phyloP scores from a whole-genome alignment of 2,113 vertebrate genomes.

The Megaptera novaeangliae region DNA sequence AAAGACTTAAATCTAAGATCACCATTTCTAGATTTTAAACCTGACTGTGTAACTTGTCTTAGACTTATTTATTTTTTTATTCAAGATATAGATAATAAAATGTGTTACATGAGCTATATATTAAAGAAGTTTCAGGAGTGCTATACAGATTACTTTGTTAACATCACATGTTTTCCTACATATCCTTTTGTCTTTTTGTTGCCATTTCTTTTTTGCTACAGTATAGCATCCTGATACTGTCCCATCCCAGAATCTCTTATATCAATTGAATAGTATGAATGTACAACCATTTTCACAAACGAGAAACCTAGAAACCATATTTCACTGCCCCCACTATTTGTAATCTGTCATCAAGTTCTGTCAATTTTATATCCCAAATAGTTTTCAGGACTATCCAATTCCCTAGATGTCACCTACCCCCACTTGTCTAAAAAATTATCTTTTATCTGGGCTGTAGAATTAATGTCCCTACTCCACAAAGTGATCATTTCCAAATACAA shows the following conservation, averaged over 20 bases:
- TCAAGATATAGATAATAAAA: neutral
- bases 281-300: neutral
- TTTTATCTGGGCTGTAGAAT: neutral
- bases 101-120: neutral
- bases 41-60: neutral
- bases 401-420: neutral
- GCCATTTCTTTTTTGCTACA: neutral
- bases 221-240: neutral
- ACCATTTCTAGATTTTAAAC: neutral
- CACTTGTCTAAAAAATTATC: neutral
- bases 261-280: neutral
- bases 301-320: neutral
- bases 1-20: neutral
- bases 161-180: rapidly evolving
- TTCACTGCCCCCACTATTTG: neutral
- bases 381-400: neutral
- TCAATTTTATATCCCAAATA: neutral
- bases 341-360: neutral
- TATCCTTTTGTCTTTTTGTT: neutral
- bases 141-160: neutral
- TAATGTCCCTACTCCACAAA: neutral
- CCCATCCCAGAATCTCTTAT: neutral
- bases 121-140: neutral
- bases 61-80: neutral
- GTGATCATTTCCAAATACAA: neutral